These are phyloP conservation scores for Cantharis rufa DNA, from an alignment of 2,888 invertebrate species.

Conservation along the genomic window DNA sequence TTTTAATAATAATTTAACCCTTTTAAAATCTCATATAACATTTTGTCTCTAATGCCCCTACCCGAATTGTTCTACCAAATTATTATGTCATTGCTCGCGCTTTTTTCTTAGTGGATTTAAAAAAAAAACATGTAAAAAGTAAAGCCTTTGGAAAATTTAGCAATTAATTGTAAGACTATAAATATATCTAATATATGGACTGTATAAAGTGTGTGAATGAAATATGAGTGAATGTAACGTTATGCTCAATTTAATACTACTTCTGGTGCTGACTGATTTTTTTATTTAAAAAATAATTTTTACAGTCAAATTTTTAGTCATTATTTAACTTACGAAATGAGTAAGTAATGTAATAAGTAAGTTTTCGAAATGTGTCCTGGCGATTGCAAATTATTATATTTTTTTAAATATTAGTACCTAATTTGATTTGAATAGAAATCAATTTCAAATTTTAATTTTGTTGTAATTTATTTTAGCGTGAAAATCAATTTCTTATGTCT, in stretches of 20 bases:
- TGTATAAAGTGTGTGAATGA: conserved; percentile 56
- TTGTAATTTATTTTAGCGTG: conserved; percentile 37
- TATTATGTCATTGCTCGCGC: conserved; percentile 37
- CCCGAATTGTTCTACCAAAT: conserved; percentile 32
- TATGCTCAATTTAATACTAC: conserved; percentile 31
- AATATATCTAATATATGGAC: conserved; percentile 44
- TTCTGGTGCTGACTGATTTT: conserved; percentile 55
- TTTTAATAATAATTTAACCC: conserved; percentile 29
- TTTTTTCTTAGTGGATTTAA: conserved; percentile 31
- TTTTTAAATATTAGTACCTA: conserved; percentile 4
- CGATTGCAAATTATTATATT: conserved; percentile 21
- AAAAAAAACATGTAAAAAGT: conserved; percentile 36
- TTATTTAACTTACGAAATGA: conserved; percentile 24
- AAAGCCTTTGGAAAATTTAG: conserved; percentile 56
- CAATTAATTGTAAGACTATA: conserved; percentile 43
- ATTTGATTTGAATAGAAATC: conserved; percentile 18
- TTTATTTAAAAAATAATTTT: conserved; percentile 39
- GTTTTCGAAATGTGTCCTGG: conserved; percentile 1
- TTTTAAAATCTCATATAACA: conserved; percentile 35
- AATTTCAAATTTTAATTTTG: not conserved
- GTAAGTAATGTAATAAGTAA: conserved; percentile 5
- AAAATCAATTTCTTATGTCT: conserved; percentile 32
- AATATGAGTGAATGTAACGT: conserved; percentile 44
- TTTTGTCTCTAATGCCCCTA: conserved; percentile 40
- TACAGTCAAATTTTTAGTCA: conserved; percentile 55